Conservation (phyloP, 2,888 invertebrate species). For the Lasiommata megera region DNA sequence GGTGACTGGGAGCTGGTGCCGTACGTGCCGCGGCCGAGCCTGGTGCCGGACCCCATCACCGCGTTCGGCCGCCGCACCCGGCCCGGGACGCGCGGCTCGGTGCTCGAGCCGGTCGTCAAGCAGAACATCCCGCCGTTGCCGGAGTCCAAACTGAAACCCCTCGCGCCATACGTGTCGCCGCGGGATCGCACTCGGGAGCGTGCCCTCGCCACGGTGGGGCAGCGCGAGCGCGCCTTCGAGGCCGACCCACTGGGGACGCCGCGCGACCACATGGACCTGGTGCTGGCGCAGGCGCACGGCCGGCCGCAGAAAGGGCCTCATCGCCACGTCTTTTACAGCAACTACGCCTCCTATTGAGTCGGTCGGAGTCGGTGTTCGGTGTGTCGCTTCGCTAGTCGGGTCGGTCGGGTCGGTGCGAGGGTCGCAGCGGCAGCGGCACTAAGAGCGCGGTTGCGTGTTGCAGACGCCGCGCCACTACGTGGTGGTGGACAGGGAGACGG, state of each 20-base stretch:
- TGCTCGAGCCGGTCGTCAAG: constrained; percentile 79
- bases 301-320: constrained; percentile 71
- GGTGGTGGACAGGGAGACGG: constrained; percentile 89
- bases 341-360: constrained; percentile 73
- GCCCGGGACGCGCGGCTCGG: constrained; percentile 67
- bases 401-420: constrained; percentile 49
- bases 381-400: constrained; percentile 73
- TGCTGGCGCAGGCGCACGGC: constrained; percentile 83
- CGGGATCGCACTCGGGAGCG: constrained; percentile 84
- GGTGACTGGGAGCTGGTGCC: constrained; percentile 95
- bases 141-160: constrained; percentile 80
- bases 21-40: constrained; percentile 91
- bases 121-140: constrained; percentile 84
- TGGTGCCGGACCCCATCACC: constrained; percentile 91
- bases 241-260: constrained; percentile 82
- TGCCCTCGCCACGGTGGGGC: constrained; percentile 81
- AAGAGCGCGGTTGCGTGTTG: constrained; percentile 76
- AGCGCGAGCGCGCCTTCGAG: constrained; percentile 80
- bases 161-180: constrained; percentile 85
- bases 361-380: constrained; percentile 46
- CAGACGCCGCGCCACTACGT: constrained; percentile 95
- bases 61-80: constrained; percentile 87
- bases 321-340: constrained; percentile 78
- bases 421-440: constrained; percentile 45
- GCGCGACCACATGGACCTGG: constrained; percentile 84